These are phyloP conservation scores for Littorina saxatilis DNA, from an alignment of 1,140 invertebrate species.

Conservation along the genomic window DNA sequence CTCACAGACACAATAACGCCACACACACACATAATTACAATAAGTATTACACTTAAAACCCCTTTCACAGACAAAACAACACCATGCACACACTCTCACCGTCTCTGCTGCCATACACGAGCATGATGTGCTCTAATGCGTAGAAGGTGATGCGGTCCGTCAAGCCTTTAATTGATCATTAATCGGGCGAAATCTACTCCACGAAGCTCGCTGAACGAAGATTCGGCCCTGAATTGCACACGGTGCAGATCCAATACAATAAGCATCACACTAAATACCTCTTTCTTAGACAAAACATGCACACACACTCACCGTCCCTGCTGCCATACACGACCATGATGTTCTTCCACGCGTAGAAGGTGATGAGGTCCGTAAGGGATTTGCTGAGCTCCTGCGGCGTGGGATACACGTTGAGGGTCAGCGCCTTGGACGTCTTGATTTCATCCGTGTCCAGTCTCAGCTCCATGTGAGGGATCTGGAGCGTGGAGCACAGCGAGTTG, in stretches of 20 bases:
- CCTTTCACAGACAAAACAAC: no score
- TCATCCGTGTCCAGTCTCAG: conserved; percentile 80
- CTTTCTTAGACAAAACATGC: no score
- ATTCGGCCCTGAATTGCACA: no score
- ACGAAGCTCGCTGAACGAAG: no score
- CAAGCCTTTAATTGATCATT: no score
- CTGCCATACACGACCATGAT: conserved; percentile 64
- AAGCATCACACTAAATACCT: no score
- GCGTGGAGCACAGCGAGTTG: conserved; percentile 91
- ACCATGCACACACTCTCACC: no score
- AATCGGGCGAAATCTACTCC: no score
- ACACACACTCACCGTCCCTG: conserved; percentile 57
- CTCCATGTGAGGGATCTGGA: conserved; percentile 92
- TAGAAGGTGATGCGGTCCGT: conserved; percentile 64
- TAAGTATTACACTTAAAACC: no score
- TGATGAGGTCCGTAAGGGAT: conserved; percentile 63
- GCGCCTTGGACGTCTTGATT: conserved; percentile 37
- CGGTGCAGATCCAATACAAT: no score
- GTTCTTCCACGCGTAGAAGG: conserved; percentile 62
- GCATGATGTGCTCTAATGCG: conserved; percentile 61
- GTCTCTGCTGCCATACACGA: conserved; percentile 61
- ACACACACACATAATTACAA: no score
- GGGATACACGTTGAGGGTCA: conserved; percentile 68
- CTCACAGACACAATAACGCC: no score
- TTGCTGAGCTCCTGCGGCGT: conserved; percentile 54